These are phyloP conservation scores for Crenuchus spilurus DNA, from an alignment of 2,797 vertebrate genomes.

Conservation along the genomic window DNA sequence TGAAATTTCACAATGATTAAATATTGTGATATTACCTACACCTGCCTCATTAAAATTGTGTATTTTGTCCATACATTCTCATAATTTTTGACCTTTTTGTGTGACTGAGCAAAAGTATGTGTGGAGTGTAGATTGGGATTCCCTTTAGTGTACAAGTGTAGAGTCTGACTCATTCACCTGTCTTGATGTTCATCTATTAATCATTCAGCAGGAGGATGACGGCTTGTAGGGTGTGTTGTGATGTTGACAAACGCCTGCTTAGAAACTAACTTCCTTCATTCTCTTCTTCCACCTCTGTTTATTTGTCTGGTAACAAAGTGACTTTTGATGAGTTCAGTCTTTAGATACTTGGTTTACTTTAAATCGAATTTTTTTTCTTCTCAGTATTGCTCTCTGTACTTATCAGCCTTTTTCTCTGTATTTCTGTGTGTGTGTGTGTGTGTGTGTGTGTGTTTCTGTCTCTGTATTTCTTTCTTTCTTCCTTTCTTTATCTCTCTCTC, in stretches of 20 bases:
- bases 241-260: not conserved
- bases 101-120: not conserved
- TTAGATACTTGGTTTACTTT: too few species aligned
- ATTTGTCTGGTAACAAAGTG: not conserved
- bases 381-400: not conserved
- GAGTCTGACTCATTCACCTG: constrained; percentile 26
- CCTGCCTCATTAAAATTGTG: too few species aligned
- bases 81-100: not conserved
- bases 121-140: not conserved
- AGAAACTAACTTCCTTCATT: not conserved
- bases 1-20: too few species aligned
- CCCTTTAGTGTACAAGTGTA: constrained; percentile 9
- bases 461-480: not conserved
- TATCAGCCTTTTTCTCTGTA: not conserved
- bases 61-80: too few species aligned
- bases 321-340: not conserved
- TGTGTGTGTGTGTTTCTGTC: not conserved
- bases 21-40: too few species aligned
- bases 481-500: not conserved
- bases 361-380: not conserved
- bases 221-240: not conserved
- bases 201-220: constrained; percentile 26
- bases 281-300: not conserved
- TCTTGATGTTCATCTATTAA: constrained; percentile 24
- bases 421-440: not conserved